Base-by-base conservation (phyloP, 2,888 invertebrate species). In the Listrodromus nycthemerus region DNA sequence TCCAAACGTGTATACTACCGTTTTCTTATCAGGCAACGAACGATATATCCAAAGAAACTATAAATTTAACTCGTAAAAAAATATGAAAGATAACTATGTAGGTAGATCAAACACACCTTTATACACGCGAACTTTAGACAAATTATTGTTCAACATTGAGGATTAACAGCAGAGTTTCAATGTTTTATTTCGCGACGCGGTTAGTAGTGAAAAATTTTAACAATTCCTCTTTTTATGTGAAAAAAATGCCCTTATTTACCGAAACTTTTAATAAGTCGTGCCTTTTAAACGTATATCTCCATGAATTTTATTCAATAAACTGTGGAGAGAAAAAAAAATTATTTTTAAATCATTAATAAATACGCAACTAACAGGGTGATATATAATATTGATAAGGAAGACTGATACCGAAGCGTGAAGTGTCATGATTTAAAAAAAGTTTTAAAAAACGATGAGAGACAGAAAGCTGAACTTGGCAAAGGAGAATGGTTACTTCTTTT, bases 181-280 rank as follows among this genome's bases (percentile, higher is more conserved):
- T 50, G 76, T 63, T 75, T 55, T 52, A 50, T 81, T 78, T 67
- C 27, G 70, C 58, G 24, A 71, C 27, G 33, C 73, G 33, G 27
- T 37, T 27, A 50, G 58, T 63, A 83, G 75, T 63, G 66, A 67
- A 66, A 27, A 50, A 13, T 61, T 80, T 69, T 48, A 71, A 70
- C 67, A 48, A 37, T 21, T 89, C 90, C 88, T 89, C 87, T 89
- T 91, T 91, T 90, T 90, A 87, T 86, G 83, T 65, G 58, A 85
- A 88, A 86, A 82, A 61, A 16, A n/a, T 6, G 63, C 74, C 71
- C 87, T 90, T 87, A 87, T 91, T 91, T 90, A 89, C 79, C 86
- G 87, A 90, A 88, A 89, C 74, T 91, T 92, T 91, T 90, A 92
- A 91, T 91, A 87, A 89, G 91, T 90, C 90, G 92, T 92, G 92